Base-by-base conservation (phyloP, 1,140 invertebrate genomes). In the Sminthurides bifidus region DNA sequence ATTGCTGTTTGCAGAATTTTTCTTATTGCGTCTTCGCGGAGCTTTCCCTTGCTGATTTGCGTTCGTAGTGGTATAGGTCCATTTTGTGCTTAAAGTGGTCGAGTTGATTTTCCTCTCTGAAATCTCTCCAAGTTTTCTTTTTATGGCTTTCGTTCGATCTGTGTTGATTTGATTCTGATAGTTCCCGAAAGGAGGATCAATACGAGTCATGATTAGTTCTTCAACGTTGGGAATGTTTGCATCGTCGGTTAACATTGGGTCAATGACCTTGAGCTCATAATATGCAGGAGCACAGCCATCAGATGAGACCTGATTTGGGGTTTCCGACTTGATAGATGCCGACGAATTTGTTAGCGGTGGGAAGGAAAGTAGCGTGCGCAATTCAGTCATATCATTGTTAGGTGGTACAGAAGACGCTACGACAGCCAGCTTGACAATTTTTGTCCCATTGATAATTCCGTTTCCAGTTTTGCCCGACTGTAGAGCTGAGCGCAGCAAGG, bases 171-270 rank as follows among this genome's bases (percentile, higher is more conserved):
- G 26, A 4, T 37, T 14, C 26, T 8, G 12, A n/a, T 40, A 40
- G 29, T 12, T 8, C 5, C 44, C 33, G 49, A 56, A 49, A 5
- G 27, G 29, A 26, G 44, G 51, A 35, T 60, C 56, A 35, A 64
- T 58, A 21, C 62, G 31, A 2, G 58, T 64, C 62, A 64, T 64
- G 17, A 64, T 64, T 26, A 64, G 53, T 40, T 64, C 62, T 19
- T 60, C 62, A 5, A 64, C 62, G 52, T 64, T 60, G 31, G 62
- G 62, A 27, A 64, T 58, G 35, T 60, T 54, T 21, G 58, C 38
- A 24, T 64, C 62, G 48, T 63, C 61, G 15, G 38, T 52, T 31
- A 49, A 59, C 8, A 58, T 19, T 2, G 55, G 56, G 30, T 64
- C 59, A n/a, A 60, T 31, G 17, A 64, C 50, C 29, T 59, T 64